These are phyloP conservation scores for Macrosiphum euphorbiae DNA, from an alignment of 2,888 invertebrate species.

Conservation along the genomic window DNA sequence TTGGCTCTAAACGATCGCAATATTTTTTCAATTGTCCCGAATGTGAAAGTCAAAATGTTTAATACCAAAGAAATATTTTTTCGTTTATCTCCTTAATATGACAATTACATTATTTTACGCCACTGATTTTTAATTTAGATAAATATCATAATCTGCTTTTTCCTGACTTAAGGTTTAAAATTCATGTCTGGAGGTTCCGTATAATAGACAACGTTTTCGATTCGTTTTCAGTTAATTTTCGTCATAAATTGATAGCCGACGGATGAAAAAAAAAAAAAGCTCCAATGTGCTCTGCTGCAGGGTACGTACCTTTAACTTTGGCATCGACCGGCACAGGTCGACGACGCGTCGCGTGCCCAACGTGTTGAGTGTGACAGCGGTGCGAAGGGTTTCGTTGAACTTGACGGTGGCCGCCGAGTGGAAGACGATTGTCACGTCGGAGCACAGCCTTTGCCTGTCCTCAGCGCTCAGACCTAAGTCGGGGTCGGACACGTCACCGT, in stretches of 20 bases:
- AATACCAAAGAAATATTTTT: not conserved
- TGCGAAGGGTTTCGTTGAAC: conserved; percentile 75
- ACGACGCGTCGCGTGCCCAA: conserved; percentile 74
- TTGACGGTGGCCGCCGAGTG: conserved; percentile 77
- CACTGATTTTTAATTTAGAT: not conserved
- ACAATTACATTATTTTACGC: not conserved
- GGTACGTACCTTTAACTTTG: conserved; percentile 71
- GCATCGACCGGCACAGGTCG: conserved; percentile 73
- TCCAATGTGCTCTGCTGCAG: not conserved
- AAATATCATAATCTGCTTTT: not conserved
- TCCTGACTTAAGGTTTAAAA: not conserved
- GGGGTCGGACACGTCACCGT: conserved; percentile 70
- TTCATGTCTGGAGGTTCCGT: not conserved
- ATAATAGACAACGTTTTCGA: not conserved
- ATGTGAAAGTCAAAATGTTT: not conserved
- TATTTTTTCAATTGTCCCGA: not conserved
- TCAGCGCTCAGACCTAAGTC: conserved; percentile 70
- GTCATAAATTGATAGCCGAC: not conserved
- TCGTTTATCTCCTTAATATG: not conserved
- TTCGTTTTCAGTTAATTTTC: not conserved
- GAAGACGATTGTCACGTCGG: conserved; percentile 74
- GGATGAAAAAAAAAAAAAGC: not conserved
- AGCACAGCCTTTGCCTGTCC: conserved; percentile 70
- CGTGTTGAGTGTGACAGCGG: conserved; percentile 75
- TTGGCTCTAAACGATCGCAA: not conserved